Evolutionary conservation across 2,113 vertebrate genomes (phyloP), one percentile per base, ranked within the genome.

Genomic region (Hemichromis elongatus): DNA sequence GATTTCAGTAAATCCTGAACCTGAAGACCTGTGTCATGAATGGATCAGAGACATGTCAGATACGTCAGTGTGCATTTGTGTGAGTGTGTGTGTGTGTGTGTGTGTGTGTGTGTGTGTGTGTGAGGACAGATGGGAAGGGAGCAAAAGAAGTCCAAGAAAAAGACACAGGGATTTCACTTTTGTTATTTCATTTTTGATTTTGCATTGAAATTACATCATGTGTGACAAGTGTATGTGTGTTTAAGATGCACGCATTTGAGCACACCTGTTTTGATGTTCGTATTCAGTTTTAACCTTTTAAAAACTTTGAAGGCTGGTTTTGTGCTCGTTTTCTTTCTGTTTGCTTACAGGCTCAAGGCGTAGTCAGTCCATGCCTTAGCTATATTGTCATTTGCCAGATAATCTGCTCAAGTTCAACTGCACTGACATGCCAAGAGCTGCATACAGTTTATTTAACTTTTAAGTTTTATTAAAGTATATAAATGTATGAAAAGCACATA

Each of bases 1-100:
- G 91, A 94, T 93, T 94, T 93, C 54, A 88, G 87, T 90, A 68
- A 92, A 93, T 89, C 86, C 75, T 93, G 92, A 95, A 94, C 92
- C 85, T 77, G 1, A 56, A 81, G 92, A 93, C 90, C 92, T 86
- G 61, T 81, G 86, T 85, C 78, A 81, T 59, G 66, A 92, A 86
- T 52, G 86, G 85, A 89, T 77, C 73, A 77, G 83, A 86, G 89
- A 87, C 83, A 90, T 50, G 92, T 56, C 81, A 85, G 84, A 92
- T 50, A 87, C 78, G 33, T 86, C 66, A 85, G 78, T 63, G 88
- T 56, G 55, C 1, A 40, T 78, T 83, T 28, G 45, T 18, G 18
- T 79, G 53, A 61, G 40, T 54, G 50, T 35, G 70, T 33, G 68
- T 70, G 61, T 68, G 45, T 81, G 68, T 73, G 57, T 57, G 50